phyloP scores from a whole-genome alignment of 1,140 invertebrate genomes.

The Drosophila sturtevanti region DNA sequence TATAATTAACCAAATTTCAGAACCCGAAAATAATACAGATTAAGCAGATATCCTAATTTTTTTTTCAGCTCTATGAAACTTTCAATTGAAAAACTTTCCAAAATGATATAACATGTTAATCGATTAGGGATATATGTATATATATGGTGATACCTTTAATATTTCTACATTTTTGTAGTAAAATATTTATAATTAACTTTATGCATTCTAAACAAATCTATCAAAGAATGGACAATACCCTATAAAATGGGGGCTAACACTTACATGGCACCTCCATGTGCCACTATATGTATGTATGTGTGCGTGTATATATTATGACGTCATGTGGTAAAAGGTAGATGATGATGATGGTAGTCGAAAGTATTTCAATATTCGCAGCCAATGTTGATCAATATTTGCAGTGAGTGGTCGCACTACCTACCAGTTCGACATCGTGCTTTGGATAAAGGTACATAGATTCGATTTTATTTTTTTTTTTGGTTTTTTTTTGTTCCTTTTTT shows the following conservation, averaged over 20 bases:
- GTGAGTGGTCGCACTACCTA: slow-evolving; percentile 8
- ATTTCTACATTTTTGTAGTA: no score
- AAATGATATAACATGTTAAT: no score
- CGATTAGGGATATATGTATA: no score
- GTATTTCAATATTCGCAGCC: slow-evolving; percentile 72
- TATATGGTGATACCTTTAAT: no score
- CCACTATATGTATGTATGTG: background rate
- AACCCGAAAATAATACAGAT: no score
- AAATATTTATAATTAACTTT: no score
- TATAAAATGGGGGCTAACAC: background rate
- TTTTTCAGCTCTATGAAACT: no score
- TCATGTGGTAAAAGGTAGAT: no score
- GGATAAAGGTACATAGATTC: background rate
- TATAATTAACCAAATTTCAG: no score
- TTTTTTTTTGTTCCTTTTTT: background rate
- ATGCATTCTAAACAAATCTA: background rate
- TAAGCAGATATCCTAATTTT: no score
- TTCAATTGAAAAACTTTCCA: no score
- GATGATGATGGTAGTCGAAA: slow-evolving; percentile 20
- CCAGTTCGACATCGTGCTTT: slow-evolving; percentile 15
- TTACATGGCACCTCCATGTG: background rate
- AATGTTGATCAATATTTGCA: slow-evolving; percentile 72
- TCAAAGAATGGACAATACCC: background rate
- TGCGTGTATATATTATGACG: background rate
- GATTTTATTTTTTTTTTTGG: background rate